Evolutionary conservation across 1,140 invertebrate species (phyloP).

Genomic region (Camponotus vicinus): DNA sequence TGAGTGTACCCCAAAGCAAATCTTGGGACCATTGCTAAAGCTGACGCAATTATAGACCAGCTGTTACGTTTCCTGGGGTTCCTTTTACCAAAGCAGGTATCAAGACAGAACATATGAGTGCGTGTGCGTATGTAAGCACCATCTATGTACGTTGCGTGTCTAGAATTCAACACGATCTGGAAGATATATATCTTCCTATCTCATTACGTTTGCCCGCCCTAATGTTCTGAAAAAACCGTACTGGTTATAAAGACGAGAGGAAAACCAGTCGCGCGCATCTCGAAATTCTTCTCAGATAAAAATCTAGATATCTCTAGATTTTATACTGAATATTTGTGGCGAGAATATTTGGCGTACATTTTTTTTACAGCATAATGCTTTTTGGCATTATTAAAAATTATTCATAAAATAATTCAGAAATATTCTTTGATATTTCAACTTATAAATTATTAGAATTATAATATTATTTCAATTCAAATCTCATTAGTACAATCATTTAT

Average conservation of each 20-base stretch:
- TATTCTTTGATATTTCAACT: too few species aligned
- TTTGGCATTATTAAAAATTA: too few species aligned
- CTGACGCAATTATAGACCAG: slow-evolving; percentile 80
- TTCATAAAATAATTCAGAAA: too few species aligned
- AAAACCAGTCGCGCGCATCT: not conserved
- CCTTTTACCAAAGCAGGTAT: slow-evolving; percentile 57
- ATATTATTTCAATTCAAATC: too few species aligned
- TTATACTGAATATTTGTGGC: not conserved
- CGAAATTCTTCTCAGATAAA: not conserved
- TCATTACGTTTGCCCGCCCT: slow-evolving; percentile 62
- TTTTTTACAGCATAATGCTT: not conserved
- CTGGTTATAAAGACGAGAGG: slow-evolving; percentile 12
- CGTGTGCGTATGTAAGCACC: slow-evolving; percentile 13
- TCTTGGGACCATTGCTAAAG: slow-evolving; percentile 78
- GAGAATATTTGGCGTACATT: not conserved
- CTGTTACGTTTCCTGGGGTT: slow-evolving; percentile 67
- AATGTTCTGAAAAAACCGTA: slow-evolving; percentile 17
- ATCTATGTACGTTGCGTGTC: slow-evolving; percentile 35
- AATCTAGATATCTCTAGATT: not conserved
- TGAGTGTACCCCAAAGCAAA: slow-evolving; percentile 65
- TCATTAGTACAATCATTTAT: too few species aligned
- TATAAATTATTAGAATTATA: too few species aligned
- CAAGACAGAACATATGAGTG: slow-evolving; percentile 13
- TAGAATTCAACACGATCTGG: not conserved
- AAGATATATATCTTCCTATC: slow-evolving; percentile 65